Evolutionary conservation across 2,888 invertebrate species (phyloP), one percentile per base, ranked within the genome.

Genomic region (Erebia ligea): DNA sequence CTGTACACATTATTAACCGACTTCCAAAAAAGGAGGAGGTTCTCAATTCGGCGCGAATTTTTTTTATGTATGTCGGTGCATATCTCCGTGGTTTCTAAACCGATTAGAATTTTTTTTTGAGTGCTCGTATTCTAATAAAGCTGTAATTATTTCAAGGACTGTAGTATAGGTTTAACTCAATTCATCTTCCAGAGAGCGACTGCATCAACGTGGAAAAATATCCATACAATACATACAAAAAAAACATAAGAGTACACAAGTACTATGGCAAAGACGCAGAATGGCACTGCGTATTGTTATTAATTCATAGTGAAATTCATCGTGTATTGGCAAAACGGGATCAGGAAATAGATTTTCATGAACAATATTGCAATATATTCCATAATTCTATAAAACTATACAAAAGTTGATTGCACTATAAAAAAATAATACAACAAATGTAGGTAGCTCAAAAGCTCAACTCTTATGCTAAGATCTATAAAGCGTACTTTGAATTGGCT

Each of bases 361-460:
- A 69, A 74, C 72, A 72, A 74, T 75, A 78, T 63, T 67, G 62
- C 67, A 64, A 64, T 58, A 67, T 70, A 70, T 66, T 67, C 67
- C 78, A 75, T 80, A 72, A 76, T 62, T 61, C 48, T 62, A 61
- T 78, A 75, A 80, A 77, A 81, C 73, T 79, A 78, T 81, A 80
- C 79, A 57, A 78, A 78, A 77, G 81, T 77, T 1, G 79, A 87
- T 85, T 84, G 86, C 86, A 87, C 84, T 78, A 80, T 80, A 81
- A 83, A 82, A 82, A 81, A 80, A 84, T 13, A 57, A 80, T 77
- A 84, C 81, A 85, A 86, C 83, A 85, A 87, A 80, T 79, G 54
- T 83, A 87, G n/a, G n/a, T n/a, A n/a, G n/a, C n/a, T n/a, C n/a
- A n/a, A n/a, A n/a, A 88, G 87, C 87, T 89, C 86, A 89, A 87